Percentiles rank a stretch among this genome's conserved stretches.
Evolutionary conservation across 1,140 invertebrate genomes (phyloP).

Genomic region (Aphelenchoides avenae): DNA sequence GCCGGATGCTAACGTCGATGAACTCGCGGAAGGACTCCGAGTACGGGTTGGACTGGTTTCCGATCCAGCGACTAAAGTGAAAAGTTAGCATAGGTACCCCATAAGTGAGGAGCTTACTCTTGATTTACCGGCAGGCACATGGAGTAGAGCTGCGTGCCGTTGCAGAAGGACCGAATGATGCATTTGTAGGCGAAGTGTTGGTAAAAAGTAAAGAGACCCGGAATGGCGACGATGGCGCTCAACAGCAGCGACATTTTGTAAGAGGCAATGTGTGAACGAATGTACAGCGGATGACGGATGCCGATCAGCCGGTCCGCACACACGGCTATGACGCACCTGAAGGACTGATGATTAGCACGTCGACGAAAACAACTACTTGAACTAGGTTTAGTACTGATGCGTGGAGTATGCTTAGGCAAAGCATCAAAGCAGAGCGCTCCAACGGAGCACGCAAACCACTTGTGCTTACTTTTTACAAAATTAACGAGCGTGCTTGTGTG

Average conservation of each 20-base stretch:
- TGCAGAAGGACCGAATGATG: constrained; percentile 45
- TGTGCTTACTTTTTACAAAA: too few species aligned
- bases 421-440: too few species aligned
- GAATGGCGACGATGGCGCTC: constrained; percentile 26
- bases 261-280: constrained; percentile 35
- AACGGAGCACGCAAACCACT: too few species aligned
- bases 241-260: constrained; percentile 45
- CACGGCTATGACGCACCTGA: constrained; percentile 54
- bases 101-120: constrained; percentile 29
- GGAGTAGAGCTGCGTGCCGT: constrained; percentile 55
- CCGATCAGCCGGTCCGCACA: constrained; percentile 54
- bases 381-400: too few species aligned
- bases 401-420: too few species aligned
- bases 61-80: constrained; percentile 46
- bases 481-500: too few species aligned
- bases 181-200: constrained; percentile 51
- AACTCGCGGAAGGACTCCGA: constrained; percentile 42
- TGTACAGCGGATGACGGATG: constrained; percentile 47
- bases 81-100: constrained; percentile 10
- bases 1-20: constrained; percentile 34
- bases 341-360: constrained; percentile 10
- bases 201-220: constrained; percentile 41
- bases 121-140: constrained; percentile 45
- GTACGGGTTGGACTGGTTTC: constrained; percentile 45
- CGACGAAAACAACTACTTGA: too few species aligned